These are phyloP conservation scores for Actenoides lindsayi DNA, from an alignment of 2,113 vertebrate species.

Conservation along the genomic window DNA sequence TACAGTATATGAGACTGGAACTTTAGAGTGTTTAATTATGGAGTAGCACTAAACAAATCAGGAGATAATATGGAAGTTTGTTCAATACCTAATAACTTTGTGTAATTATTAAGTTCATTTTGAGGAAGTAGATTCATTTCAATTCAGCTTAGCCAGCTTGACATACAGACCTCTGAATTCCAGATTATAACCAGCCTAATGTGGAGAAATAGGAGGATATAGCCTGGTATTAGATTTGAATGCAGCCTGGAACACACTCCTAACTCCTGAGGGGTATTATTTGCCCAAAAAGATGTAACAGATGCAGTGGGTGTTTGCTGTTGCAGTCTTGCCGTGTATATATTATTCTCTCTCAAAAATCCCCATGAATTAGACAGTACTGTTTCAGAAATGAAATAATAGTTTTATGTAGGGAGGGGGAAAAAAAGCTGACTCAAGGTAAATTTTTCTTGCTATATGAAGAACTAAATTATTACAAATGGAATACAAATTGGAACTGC, in stretches of 20 bases:
- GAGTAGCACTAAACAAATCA: not conserved
- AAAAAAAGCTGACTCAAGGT: not conserved
- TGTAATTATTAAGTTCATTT: not conserved
- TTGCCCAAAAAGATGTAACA: not conserved
- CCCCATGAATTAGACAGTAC: not conserved
- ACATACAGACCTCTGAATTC: not conserved
- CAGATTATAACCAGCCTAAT: not conserved
- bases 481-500: not conserved
- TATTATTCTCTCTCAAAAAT: not conserved
- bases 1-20: not conserved
- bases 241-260: not conserved
- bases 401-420: not conserved
- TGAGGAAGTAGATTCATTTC: not conserved
- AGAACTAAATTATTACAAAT: not conserved
- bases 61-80: not conserved
- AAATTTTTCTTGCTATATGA: not conserved
- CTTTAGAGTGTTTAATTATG: not conserved
- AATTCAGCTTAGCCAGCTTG: not conserved
- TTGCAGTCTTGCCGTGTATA: not conserved
- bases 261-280: not conserved
- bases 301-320: not conserved
- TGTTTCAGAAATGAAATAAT: not conserved
- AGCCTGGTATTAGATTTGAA: not conserved
- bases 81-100: not conserved
- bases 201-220: not conserved